Evolutionary conservation across 1,140 invertebrate genomes (phyloP).

Genomic region (Tetragnatha versicolor): DNA sequence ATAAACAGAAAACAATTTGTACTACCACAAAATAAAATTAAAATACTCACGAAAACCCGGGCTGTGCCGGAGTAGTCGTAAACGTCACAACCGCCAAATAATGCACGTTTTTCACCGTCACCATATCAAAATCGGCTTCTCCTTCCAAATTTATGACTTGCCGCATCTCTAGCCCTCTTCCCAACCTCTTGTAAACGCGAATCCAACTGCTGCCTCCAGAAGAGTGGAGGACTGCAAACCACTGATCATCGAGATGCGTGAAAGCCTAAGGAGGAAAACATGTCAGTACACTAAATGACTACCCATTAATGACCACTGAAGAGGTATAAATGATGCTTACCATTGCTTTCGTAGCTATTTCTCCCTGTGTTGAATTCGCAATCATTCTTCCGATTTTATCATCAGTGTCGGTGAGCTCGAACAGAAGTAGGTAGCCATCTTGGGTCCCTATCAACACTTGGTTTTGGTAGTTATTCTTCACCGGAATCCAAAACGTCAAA

Average conservation of each 20-base stretch:
- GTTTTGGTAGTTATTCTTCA: neutral
- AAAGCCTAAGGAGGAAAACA: slow-evolving; percentile 18
- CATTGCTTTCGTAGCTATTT: slow-evolving; percentile 16
- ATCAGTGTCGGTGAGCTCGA: neutral
- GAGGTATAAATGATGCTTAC: neutral
- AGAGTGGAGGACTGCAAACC: slow-evolving; percentile 17
- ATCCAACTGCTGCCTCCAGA: neutral
- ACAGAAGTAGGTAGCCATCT: slow-evolving; percentile 13
- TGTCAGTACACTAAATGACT: neutral
- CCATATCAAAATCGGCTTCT: slow-evolving; percentile 19
- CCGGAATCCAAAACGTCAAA: slow-evolving; percentile 38
- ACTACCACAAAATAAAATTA: too few species aligned
- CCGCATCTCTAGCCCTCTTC: neutral
- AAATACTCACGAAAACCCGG: neutral
- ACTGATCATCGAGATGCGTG: slow-evolving; percentile 11
- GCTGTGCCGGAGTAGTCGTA: neutral
- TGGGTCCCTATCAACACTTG: slow-evolving; percentile 18
- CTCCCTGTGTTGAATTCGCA: neutral
- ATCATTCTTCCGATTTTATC: slow-evolving; percentile 1
- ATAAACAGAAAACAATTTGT: too few species aligned
- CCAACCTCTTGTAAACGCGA: neutral
- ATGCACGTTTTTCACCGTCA: neutral
- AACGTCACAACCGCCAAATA: slow-evolving; percentile 17
- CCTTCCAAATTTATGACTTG: slow-evolving; percentile 23
- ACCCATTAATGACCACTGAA: too few species aligned